A percentile compares a stretch with the other conserved stretches of the same genome.
phyloP scores from a whole-genome alignment of 2,888 invertebrate species.

The Patella caerulea region DNA sequence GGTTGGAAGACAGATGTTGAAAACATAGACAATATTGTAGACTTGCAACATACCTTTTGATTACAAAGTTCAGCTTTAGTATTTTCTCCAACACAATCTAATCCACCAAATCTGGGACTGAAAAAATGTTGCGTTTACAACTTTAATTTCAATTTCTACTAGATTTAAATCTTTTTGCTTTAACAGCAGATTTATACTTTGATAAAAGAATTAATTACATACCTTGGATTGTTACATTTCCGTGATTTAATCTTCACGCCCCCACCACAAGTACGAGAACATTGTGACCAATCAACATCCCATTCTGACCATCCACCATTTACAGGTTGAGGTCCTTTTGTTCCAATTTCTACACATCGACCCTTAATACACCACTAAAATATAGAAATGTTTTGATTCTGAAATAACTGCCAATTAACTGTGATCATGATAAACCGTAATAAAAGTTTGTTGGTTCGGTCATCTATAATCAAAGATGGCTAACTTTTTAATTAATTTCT shows the following conservation, averaged over 20 bases:
- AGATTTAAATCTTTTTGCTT: neutral
- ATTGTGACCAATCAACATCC: constrained; percentile 46
- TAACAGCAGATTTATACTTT: neutral
- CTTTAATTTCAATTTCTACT: neutral
- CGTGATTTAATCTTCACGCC: constrained; percentile 48
- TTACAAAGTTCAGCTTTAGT: constrained; percentile 52
- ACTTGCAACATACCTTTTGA: constrained; percentile 38
- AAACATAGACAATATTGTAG: no score
- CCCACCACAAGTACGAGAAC: constrained; percentile 54
- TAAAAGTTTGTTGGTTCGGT: neutral
- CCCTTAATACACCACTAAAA: constrained; percentile 56
- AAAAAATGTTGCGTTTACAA: constrained; percentile 6
- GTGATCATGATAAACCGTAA: neutral
- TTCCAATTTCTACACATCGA: constrained; percentile 47
- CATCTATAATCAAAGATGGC: neutral
- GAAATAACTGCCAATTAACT: neutral
- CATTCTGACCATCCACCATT: constrained; percentile 56
- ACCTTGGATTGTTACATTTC: constrained; percentile 54
- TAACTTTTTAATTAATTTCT: neutral
- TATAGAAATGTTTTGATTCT: neutral
- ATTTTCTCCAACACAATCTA: constrained; percentile 44
- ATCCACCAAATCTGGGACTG: constrained; percentile 56
- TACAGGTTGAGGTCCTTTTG: constrained; percentile 39
- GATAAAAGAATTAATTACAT: constrained; percentile 1
- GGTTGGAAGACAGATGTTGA: no score